Percentiles rank a stretch among this genome's conserved stretches.
Conservation (phyloP, 2,888 invertebrate species). For the Ichneumoninae sp. region DNA sequence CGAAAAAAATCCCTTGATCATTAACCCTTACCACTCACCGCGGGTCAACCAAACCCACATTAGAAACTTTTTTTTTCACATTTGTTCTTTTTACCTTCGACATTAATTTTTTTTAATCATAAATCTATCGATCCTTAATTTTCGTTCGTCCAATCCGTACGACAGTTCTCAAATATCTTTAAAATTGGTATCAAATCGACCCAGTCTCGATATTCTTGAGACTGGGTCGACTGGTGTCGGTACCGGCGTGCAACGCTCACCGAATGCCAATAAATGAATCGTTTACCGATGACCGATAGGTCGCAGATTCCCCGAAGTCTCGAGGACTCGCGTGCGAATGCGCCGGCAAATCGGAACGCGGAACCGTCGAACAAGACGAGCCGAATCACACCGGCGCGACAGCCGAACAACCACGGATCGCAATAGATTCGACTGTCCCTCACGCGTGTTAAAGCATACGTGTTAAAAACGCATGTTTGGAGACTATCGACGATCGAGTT, state of each 20-base stretch:
- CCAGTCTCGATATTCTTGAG: too few species aligned
- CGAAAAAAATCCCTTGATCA: background rate
- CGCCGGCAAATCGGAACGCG: slow-evolving; percentile 19
- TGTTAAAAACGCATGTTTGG: background rate
- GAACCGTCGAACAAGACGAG: slow-evolving; percentile 1
- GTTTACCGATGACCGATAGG: slow-evolving; percentile 31
- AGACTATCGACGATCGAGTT: slow-evolving; percentile 19
- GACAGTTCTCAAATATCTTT: too few species aligned
- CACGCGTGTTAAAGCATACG: background rate
- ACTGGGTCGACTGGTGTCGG: too few species aligned
- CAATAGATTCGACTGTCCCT: background rate
- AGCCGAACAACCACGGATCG: background rate
- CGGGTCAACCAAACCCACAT: background rate
- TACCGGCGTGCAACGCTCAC: background rate
- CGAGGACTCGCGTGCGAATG: background rate
- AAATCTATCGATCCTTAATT: too few species aligned
- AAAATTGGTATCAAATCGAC: too few species aligned
- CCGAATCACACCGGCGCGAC: slow-evolving; percentile 4
- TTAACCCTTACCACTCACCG: too few species aligned
- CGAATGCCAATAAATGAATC: background rate
- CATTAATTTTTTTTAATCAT: too few species aligned
- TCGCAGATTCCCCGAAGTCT: slow-evolving; percentile 10
- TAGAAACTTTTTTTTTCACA: background rate
- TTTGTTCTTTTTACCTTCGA: too few species aligned
- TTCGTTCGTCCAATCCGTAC: too few species aligned